phyloP scores from a whole-genome alignment of 2,113 vertebrate species.

The Clarias gariepinus region DNA sequence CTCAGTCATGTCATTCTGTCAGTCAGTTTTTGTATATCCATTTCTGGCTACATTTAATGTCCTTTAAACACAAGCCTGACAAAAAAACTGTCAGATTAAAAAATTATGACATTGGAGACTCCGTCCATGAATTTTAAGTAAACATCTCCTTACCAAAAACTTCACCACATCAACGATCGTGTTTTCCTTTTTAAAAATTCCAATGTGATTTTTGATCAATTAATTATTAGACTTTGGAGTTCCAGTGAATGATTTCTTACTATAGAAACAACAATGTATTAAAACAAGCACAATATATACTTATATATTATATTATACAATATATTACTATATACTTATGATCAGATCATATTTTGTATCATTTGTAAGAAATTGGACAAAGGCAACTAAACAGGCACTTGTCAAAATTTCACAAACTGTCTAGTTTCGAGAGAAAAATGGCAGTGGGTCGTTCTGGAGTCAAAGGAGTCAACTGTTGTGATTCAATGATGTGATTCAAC shows the following conservation, averaged over 20 bases:
- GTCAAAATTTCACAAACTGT: no score
- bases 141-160: not conserved
- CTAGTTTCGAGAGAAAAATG: not conserved
- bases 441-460: not conserved
- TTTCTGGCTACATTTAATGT: not conserved
- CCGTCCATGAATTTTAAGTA: not conserved
- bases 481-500: not conserved
- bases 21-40: not conserved
- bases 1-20: no score
- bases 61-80: not conserved
- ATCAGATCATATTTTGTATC: no score
- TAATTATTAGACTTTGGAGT: no score
- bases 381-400: no score
- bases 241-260: no score
- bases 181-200: no score
- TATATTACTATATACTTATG: no score
- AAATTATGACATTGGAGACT: not conserved
- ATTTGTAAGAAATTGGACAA: no score
- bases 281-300: not conserved
- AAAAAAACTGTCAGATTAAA: not conserved
- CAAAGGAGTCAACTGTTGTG: not conserved
- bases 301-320: no score
- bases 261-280: not conserved
- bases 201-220: no score
- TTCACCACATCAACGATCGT: no score